These are phyloP conservation scores for Melanostoma scalare DNA, from an alignment of 2,888 invertebrate genomes.

Conservation along the genomic window DNA sequence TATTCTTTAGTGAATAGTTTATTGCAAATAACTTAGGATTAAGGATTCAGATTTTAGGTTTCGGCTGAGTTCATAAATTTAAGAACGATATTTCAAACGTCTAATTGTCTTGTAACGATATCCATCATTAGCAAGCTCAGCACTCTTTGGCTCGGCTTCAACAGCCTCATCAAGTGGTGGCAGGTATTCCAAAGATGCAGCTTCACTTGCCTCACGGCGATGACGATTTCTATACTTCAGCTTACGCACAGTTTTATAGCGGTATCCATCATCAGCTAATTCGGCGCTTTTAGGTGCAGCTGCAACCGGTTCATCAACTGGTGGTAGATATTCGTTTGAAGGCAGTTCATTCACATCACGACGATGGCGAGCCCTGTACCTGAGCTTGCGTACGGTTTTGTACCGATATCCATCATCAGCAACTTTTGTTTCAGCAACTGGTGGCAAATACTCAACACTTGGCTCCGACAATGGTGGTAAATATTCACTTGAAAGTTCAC, in stretches of 20 bases:
- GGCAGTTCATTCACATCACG: conserved; percentile 76
- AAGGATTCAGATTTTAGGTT: background rate
- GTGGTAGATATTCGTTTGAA: conserved; percentile 43
- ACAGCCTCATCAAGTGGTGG: conserved; percentile 75
- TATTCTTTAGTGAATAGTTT: conserved; percentile 63
- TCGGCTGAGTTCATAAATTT: conserved; percentile 39
- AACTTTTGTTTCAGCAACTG: conserved; percentile 76
- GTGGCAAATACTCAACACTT: conserved; percentile 76
- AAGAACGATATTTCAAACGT: conserved; percentile 78
- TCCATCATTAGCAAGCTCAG: conserved; percentile 79
- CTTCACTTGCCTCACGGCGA: conserved; percentile 59
- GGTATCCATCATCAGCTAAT: conserved; percentile 57
- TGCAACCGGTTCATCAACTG: conserved; percentile 27
- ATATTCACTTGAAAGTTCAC: conserved; percentile 78
- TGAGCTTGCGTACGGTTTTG: conserved; percentile 77
- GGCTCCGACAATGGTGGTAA: conserved; percentile 73
- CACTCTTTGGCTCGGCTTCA: conserved; percentile 74
- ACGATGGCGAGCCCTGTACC: conserved; percentile 76
- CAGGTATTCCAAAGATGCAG: conserved; percentile 76
- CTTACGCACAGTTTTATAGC: conserved; percentile 61
- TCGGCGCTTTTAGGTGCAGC: conserved; percentile 16
- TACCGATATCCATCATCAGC: conserved; percentile 78
- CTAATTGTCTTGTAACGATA: conserved; percentile 80
- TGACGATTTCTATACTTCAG: conserved; percentile 61
- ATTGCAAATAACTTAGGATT: conserved; percentile 41